A percentile compares a stretch with the other conserved stretches of the same genome.
These are phyloP conservation scores for Fulmarus glacialis DNA, from an alignment of 2,113 vertebrate species.

Conservation along the genomic window DNA sequence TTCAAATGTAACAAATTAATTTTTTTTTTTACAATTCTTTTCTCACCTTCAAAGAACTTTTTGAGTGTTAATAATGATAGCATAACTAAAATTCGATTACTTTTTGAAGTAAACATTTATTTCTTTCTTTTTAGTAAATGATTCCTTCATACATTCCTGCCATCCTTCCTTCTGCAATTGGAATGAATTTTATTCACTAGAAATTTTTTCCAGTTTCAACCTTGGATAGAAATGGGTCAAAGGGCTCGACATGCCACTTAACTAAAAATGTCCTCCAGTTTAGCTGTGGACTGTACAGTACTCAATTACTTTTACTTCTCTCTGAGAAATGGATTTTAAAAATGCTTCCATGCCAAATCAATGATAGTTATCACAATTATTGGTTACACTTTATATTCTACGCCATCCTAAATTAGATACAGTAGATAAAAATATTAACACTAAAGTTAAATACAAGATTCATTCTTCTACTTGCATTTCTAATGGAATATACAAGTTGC, in stretches of 20 bases:
- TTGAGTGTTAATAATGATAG: background rate
- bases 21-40: background rate
- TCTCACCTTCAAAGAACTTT: background rate
- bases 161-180: background rate
- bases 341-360: background rate
- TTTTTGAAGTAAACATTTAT: background rate
- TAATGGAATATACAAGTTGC: background rate
- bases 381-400: background rate
- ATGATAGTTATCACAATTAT: background rate
- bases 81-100: background rate
- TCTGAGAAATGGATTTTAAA: background rate
- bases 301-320: background rate
- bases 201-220: background rate
- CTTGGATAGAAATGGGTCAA: background rate
- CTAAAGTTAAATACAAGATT: background rate
- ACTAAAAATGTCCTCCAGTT: background rate
- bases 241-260: background rate
- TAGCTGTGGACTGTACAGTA: background rate
- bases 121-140: background rate
- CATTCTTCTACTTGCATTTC: background rate
- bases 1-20: background rate
- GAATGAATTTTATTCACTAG: background rate
- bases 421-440: background rate
- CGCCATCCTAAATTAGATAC: background rate
- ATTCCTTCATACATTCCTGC: background rate